These are phyloP conservation scores for Chrysotoxum bicinctum DNA, from an alignment of 2,888 invertebrate genomes.

Conservation along the genomic window DNA sequence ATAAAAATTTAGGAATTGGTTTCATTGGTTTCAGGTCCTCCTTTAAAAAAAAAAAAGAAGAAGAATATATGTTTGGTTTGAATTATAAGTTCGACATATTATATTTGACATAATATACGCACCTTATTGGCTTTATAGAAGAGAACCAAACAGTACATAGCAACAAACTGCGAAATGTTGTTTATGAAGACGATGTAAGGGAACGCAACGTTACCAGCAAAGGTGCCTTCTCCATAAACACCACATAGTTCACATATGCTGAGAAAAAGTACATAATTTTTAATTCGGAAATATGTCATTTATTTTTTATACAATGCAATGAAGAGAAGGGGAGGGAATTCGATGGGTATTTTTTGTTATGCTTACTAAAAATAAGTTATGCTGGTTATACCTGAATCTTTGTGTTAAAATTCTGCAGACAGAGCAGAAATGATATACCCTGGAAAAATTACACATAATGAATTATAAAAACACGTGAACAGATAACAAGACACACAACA, in stretches of 20 bases:
- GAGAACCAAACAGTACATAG: conserved; percentile 97
- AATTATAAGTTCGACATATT: not conserved
- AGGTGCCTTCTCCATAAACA: conserved; percentile 96
- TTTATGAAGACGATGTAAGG: conserved; percentile 94
- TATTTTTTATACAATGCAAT: not conserved
- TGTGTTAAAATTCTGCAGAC: too few species aligned
- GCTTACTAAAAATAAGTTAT: too few species aligned
- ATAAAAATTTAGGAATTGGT: conserved; percentile 96
- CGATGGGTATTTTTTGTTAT: too few species aligned
- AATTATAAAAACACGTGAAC: too few species aligned
- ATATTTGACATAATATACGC: conserved; percentile 14
- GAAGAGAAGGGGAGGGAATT: too few species aligned
- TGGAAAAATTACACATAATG: too few species aligned
- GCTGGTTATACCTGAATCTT: too few species aligned
- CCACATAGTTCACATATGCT: conserved; percentile 92
- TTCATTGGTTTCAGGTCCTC: conserved; percentile 93
- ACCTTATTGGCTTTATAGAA: conserved; percentile 95
- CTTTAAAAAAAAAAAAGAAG: conserved; percentile 68
- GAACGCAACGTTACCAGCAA: conserved; percentile 92
- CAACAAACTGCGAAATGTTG: conserved; percentile 96
- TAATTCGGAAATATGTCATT: not conserved
- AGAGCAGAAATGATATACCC: too few species aligned
- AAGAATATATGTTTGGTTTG: too few species aligned
- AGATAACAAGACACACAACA: too few species aligned
- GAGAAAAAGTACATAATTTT: conserved; percentile 75